Percentiles rank a stretch among this genome's conserved stretches.
phyloP scores from a whole-genome alignment of 1,140 invertebrate genomes.

The Lordiphosa stackelbergi region DNA sequence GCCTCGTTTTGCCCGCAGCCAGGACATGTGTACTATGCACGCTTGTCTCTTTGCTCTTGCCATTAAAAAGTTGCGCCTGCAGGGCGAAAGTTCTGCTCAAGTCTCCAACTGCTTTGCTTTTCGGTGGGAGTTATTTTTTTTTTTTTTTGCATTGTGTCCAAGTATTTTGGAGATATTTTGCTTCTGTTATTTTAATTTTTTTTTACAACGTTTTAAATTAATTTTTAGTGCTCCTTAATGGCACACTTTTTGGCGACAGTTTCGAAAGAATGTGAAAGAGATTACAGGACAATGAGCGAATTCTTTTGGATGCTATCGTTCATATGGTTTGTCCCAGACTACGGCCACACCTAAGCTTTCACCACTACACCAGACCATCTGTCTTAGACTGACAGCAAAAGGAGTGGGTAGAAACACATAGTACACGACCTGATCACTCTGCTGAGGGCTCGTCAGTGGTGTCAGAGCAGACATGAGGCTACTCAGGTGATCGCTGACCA shows the following conservation, averaged over 20 bases:
- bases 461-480: too few relatives aligned
- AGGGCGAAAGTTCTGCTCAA: conserved; percentile 42
- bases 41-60: conserved; percentile 68
- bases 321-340: too few relatives aligned
- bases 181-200: conserved; percentile 14
- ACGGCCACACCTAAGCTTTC: too few relatives aligned
- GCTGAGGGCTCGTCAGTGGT: too few relatives aligned
- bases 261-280: conserved; percentile 10
- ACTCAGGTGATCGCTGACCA: too few relatives aligned
- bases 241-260: conserved; percentile 47
- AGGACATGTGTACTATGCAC: conserved; percentile 60
- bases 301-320: too few relatives aligned
- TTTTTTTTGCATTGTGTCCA: conserved; percentile 33
- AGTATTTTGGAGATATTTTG: conserved; percentile 64
- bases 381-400: too few relatives aligned
- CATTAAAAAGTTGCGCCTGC: conserved; percentile 66
- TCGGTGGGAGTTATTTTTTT: not conserved
- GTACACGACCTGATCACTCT: too few relatives aligned
- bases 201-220: conserved; percentile 35
- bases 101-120: not conserved
- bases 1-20: conserved; percentile 41
- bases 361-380: too few relatives aligned
- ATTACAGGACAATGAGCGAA: conserved; percentile 11
- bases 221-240: conserved; percentile 21
- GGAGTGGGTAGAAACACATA: too few relatives aligned